These are phyloP conservation scores for Mamestra brassicae DNA, from an alignment of 2,888 invertebrate species.

Conservation along the genomic window DNA sequence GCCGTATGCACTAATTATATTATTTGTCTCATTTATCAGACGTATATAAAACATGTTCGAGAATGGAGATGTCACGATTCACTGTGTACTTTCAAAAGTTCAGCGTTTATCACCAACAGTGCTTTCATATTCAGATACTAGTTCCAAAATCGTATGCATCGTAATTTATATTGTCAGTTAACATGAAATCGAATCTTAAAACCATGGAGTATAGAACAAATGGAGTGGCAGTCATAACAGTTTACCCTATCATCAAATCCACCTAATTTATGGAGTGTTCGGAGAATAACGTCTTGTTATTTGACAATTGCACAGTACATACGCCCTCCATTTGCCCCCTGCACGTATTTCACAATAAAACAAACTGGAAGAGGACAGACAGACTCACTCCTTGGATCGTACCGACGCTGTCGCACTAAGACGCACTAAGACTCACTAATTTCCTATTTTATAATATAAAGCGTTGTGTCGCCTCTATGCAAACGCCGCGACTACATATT, in stretches of 20 bases:
- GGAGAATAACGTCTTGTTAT: conserved; percentile 1
- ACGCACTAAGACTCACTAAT: conserved; percentile 63
- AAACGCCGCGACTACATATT: conserved; percentile 75
- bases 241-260: conserved; percentile 16
- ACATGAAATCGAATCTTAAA: conserved; percentile 55
- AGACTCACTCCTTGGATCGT: conserved; percentile 59
- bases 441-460: conserved; percentile 59
- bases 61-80: conserved; percentile 47
- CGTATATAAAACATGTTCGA: conserved; percentile 56
- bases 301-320: background rate
- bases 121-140: conserved; percentile 36
- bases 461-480: conserved; percentile 75
- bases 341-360: conserved; percentile 61
- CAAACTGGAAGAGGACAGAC: conserved; percentile 57
- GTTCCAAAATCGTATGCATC: conserved; percentile 47
- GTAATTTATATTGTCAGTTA: conserved; percentile 63
- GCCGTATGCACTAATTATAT: conserved; percentile 64
- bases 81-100: conserved; percentile 45
- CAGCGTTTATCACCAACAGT: conserved; percentile 47
- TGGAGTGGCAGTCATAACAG: conserved; percentile 23
- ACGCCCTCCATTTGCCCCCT: conserved; percentile 35
- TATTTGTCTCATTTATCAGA: conserved; percentile 58
- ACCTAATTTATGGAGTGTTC: conserved; percentile 6
- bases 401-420: conserved; percentile 59
- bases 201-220: conserved; percentile 47